phyloP scores from a whole-genome alignment of 2,113 vertebrate genomes.

The Marcusenius ussheri region DNA sequence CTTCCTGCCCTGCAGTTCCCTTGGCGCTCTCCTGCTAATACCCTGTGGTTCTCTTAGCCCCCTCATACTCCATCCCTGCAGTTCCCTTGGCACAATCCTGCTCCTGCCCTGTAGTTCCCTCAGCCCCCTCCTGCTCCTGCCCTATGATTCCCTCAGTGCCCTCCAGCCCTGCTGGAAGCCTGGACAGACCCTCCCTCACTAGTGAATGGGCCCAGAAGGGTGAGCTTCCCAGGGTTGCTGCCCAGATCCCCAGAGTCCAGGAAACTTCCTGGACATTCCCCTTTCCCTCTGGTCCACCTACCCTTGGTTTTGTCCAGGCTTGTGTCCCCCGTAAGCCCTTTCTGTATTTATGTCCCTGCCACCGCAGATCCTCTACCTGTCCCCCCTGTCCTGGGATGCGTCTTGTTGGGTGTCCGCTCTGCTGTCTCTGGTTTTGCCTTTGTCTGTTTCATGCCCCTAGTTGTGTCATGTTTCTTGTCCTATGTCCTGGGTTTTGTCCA shows the following conservation, averaged over 20 bases:
- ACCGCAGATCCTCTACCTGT: not conserved
- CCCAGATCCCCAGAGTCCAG: not conserved
- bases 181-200: not conserved
- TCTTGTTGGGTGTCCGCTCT: not conserved
- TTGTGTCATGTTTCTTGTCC: not conserved
- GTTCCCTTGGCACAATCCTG: too few relatives aligned
- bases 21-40: too few relatives aligned
- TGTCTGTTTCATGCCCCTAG: not conserved
- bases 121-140: too few relatives aligned
- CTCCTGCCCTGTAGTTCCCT: too few relatives aligned
- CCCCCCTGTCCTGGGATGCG: not conserved
- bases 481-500: not conserved
- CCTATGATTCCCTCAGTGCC: too few relatives aligned
- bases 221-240: not conserved
- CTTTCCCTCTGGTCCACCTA: not conserved
- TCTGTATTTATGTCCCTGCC: not conserved
- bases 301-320: not conserved
- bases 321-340: not conserved
- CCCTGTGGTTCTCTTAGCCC: too few relatives aligned
- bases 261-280: not conserved
- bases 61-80: too few relatives aligned
- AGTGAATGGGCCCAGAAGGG: too few relatives aligned
- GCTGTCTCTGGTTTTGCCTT: not conserved
- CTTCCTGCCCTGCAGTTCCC: too few relatives aligned
- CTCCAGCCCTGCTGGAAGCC: too few relatives aligned